Percentiles rank a stretch among this genome's conserved stretches.
Evolutionary conservation across 1,140 invertebrate genomes (phyloP).

Genomic region (Phymorhynchus buccinoides): DNA sequence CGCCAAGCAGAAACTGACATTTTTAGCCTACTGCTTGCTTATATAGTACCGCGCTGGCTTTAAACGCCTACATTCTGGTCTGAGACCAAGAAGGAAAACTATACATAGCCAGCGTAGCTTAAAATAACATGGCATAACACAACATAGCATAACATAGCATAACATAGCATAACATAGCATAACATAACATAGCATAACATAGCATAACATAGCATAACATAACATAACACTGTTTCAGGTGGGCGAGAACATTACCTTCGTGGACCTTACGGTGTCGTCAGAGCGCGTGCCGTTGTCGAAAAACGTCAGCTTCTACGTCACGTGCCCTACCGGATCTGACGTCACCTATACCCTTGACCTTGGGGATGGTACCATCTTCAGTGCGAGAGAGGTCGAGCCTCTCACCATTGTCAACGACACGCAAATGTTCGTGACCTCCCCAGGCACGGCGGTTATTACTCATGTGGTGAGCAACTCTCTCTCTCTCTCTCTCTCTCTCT

Average conservation of each 20-base stretch:
- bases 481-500: too few species aligned
- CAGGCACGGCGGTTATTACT: conserved; percentile 49
- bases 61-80: too few species aligned
- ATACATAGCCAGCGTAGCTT: too few species aligned
- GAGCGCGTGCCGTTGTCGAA: conserved; percentile 51
- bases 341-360: conserved; percentile 62
- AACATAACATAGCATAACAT: too few species aligned
- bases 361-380: conserved; percentile 60
- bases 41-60: too few species aligned
- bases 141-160: too few species aligned
- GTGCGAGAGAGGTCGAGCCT: conserved; percentile 25
- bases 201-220: too few species aligned
- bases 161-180: too few species aligned
- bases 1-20: too few species aligned
- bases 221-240: conserved; percentile 54
- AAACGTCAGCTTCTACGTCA: conserved; percentile 51
- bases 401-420: conserved; percentile 24
- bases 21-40: too few species aligned
- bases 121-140: too few species aligned
- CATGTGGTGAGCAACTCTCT: conserved; percentile 44
- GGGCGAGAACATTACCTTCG: conserved; percentile 66
- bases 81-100: too few species aligned
- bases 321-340: conserved; percentile 63
- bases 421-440: conserved; percentile 18
- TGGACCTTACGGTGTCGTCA: conserved; percentile 61